These are phyloP conservation scores for Henricia sp. DNA, from an alignment of 53 echinoderm and acorn worm species.

Conservation along the genomic window DNA sequence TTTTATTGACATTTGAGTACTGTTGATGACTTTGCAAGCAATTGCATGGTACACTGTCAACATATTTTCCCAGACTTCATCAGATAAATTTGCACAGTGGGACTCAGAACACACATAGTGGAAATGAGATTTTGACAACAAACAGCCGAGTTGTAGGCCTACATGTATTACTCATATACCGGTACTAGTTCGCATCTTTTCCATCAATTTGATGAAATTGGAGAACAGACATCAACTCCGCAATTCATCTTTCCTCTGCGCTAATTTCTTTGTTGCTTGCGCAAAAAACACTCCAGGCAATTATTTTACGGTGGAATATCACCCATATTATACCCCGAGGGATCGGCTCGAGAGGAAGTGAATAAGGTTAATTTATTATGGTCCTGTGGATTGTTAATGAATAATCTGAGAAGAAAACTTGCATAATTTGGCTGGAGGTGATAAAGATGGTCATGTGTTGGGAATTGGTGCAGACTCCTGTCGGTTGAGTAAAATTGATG, in stretches of 20 bases:
- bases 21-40: too few relatives aligned
- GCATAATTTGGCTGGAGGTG: background rate
- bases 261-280: constrained; percentile 38
- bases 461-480: background rate
- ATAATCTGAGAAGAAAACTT: background rate
- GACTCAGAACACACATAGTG: too few relatives aligned
- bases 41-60: too few relatives aligned
- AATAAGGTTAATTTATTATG: background rate
- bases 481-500: background rate
- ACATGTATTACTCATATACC: too few relatives aligned
- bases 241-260: background rate
- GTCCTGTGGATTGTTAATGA: background rate
- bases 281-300: constrained; percentile 7
- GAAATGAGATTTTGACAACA: too few relatives aligned
- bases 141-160: too few relatives aligned
- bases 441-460: background rate
- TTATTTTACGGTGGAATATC: constrained; percentile 46
- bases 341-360: background rate
- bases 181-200: too few relatives aligned
- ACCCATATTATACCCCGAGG: background rate
- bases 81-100: too few relatives aligned
- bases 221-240: background rate
- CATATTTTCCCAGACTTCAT: too few relatives aligned
- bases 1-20: too few relatives aligned
- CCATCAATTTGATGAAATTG: constrained; percentile 25